Base-by-base conservation (phyloP, 2,113 vertebrate species). In the Lophochroa leadbeateri region DNA sequence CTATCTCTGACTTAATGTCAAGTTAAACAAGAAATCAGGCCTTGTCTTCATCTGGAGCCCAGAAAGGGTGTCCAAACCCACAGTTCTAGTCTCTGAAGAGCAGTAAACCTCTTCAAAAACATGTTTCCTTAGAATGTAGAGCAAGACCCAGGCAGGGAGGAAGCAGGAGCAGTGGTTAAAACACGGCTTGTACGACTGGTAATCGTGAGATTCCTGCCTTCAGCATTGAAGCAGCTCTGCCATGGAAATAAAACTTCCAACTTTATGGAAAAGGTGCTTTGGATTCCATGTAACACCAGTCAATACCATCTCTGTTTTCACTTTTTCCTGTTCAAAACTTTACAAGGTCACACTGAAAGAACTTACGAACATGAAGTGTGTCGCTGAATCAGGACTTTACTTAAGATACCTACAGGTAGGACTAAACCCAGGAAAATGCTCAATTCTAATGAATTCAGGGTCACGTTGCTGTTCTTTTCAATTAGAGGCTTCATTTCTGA, bases 111-210 rank as follows among this genome's bases (percentile, higher is more conserved):
- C 23, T 76, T 60, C 52, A 57, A 79, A 93, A 88, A 23, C 0
- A 1, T 21, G 31, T 60, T 35, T 71, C 19, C 6, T 8, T 3
- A 18, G 19, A 21, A 44, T 15, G 10, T 19, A 64, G 82, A 87
- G 37, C 16, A 67, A 68, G 43, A 82, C 21, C 39, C 57, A 55
- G 60, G 25, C 72, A 14, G 13, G 49, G 25, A 80, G 46, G 41
- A 82, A 60, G 23, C 1, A 1, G 21, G 23, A 78, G 14, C 10
- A n/a, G 18, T 47, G 20, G 11, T 58, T 75, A 55, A 58, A 64
- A 13, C 7, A 43, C 17, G 6, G 5, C 37, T 60, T 55, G 35
- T 44, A n/a, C 0, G 0, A 57, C 33, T 9, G 7, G 10, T 11
- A 47, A 63, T 64, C 17, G 39, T 1, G 0, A 82, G 44, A 72